Evolutionary conservation across 1,140 invertebrate species (phyloP), one percentile per base, ranked within the genome.

Genomic region (Conus ventricosus): DNA sequence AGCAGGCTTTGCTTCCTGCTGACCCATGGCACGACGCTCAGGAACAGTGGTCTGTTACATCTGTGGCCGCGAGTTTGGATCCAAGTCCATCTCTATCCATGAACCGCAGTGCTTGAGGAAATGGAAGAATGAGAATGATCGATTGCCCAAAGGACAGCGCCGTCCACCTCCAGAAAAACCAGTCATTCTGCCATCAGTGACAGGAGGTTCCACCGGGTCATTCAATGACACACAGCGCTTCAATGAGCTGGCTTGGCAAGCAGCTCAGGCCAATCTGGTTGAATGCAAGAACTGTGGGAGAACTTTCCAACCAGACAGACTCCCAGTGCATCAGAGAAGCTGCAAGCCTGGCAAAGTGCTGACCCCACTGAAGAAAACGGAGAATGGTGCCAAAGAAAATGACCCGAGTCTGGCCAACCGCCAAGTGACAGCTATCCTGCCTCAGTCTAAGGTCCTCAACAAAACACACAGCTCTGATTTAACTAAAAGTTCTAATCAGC

Each of bases 61-160:
- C 82, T 95, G 95, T 94, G 94, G 95, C 23, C 91, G 95, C 90
- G 93, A 95, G 89, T 95, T 95, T 93, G 94, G 95, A 75, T 94
- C 93, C 78, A 94, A 94, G 85, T 97, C 97, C 67, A 96, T 98
- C 86, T 94, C 94, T 25, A 97, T 97, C 87, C 97, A 98, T 94
- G 97, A 97, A 92, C 97, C 97, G 3, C 97, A 97, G 91, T 98
- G 97, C 92, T 92, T 97, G 55, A 96, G 97, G 92, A 97, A 97
- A 93, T 97, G 97, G 97, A 95, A 96, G 55, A 92, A 95, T 76
- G 97, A 97, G 92, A 97, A 97, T 92, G 95, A 96, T 11, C 96
- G 96, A 92, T 93, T 97, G 78, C 97, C 97, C 3, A 94, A 95
- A 63, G 90, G 94, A 85, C 96, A 96, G 84, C 95, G 96, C 76